These are phyloP conservation scores for Liposcelis brunnea DNA, from an alignment of 2,888 invertebrate species.

Conservation along the genomic window DNA sequence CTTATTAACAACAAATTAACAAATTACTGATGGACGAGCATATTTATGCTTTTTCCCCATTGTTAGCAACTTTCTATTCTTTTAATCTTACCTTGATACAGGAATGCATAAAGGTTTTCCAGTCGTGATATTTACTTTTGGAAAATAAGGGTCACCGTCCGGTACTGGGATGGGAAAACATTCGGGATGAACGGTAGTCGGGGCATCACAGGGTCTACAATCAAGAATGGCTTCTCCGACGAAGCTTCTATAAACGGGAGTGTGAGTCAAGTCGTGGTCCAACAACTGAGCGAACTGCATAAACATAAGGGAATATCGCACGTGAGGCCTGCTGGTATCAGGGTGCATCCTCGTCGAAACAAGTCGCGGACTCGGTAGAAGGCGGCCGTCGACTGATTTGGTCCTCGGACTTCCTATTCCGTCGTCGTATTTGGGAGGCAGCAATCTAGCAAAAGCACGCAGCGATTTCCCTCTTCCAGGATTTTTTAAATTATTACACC, in stretches of 20 bases:
- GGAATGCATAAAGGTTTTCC: conserved; percentile 32
- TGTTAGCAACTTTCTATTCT: no score
- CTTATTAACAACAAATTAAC: no score
- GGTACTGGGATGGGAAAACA: conserved; percentile 35
- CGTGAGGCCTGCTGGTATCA: conserved; percentile 28
- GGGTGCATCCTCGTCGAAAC: conserved; percentile 31
- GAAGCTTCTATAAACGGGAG: conserved; percentile 31
- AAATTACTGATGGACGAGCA: no score
- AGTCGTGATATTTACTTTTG: conserved; percentile 25
- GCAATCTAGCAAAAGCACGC: conserved; percentile 25
- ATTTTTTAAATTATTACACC: conserved; percentile 31
- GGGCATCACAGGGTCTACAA: conserved; percentile 31
- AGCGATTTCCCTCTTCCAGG: conserved; percentile 28
- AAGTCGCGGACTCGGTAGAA: conserved; percentile 29
- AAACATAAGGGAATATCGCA: conserved; percentile 31
- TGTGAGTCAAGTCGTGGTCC: conserved; percentile 37
- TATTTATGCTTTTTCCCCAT: no score
- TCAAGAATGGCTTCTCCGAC: conserved; percentile 28
- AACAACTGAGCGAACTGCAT: conserved; percentile 38
- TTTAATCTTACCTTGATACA: conserved; percentile 24
- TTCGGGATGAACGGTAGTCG: conserved; percentile 30
- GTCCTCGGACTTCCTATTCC: conserved; percentile 27
- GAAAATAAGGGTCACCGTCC: conserved; percentile 31
- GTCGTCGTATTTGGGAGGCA: conserved; percentile 28
- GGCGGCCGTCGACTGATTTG: conserved; percentile 23